phyloP scores from a whole-genome alignment of 2,888 invertebrate species.

The Drosophila anceps region DNA sequence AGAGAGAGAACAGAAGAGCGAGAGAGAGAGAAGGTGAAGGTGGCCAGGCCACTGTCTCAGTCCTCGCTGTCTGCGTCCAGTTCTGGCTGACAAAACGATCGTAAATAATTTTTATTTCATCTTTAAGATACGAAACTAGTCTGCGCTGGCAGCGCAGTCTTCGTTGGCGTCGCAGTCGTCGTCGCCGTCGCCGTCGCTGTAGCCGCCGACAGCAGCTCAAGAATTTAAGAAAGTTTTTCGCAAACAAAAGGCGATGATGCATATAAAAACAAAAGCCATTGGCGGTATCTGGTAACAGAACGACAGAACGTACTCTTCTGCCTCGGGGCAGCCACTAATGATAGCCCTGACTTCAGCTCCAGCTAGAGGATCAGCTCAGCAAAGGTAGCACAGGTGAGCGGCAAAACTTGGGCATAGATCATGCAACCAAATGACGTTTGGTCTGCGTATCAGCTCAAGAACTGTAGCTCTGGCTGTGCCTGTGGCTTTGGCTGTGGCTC shows the following conservation, averaged over 20 bases:
- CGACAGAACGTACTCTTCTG: conserved; percentile 45
- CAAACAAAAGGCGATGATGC: conserved; percentile 79
- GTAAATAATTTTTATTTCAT: conserved; percentile 84
- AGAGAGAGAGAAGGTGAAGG: conserved; percentile 59
- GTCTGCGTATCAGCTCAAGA: conserved; percentile 40
- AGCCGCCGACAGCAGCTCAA: conserved; percentile 54
- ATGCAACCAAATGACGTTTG: conserved; percentile 76
- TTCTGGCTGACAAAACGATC: conserved; percentile 83
- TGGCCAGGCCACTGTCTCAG: conserved; percentile 60
- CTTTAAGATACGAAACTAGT: conserved; percentile 79
- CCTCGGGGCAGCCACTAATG: conserved; percentile 69
- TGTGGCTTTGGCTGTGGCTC: conserved; percentile 38
- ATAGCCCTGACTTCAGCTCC: conserved; percentile 68
- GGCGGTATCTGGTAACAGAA: conserved; percentile 9
- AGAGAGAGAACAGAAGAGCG: neutral
- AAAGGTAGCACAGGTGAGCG: conserved; percentile 48
- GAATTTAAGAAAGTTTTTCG: conserved; percentile 81
- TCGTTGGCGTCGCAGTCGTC: conserved; percentile 11
- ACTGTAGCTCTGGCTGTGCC: neutral
- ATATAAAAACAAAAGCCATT: conserved; percentile 52
- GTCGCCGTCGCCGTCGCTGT: conserved; percentile 41
- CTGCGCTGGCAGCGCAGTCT: conserved; percentile 62
- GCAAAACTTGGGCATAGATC: conserved; percentile 69
- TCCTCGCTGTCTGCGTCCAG: conserved; percentile 55
- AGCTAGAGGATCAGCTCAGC: conserved; percentile 25